Evolutionary conservation across 2,888 invertebrate species (phyloP).

Genomic region (Tipula lateralis): DNA sequence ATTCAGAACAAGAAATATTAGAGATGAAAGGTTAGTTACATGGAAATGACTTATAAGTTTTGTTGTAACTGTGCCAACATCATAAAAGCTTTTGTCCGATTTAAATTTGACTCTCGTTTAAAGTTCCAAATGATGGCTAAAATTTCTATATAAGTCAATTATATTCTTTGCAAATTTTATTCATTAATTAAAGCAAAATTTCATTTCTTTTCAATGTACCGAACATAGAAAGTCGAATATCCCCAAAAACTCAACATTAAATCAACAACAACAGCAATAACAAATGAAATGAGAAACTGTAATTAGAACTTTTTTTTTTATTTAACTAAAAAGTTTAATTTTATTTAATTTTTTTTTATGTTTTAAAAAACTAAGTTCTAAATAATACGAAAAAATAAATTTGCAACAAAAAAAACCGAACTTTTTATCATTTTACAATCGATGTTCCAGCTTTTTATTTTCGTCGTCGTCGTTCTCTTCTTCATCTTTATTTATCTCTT

Average conservation of each 20-base stretch:
- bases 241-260: neutral
- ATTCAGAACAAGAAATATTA: too few species aligned
- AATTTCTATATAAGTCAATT: neutral
- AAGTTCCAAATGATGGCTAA: neutral
- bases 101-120: neutral
- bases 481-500: neutral
- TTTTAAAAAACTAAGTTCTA: neutral
- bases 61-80: too few species aligned
- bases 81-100: too few species aligned
- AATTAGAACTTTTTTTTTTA: neutral
- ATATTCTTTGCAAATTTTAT: neutral
- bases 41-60: too few species aligned
- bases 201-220: neutral
- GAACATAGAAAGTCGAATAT: neutral
- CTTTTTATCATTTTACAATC: conserved; percentile 7
- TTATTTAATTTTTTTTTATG: neutral
- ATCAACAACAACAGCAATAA: neutral
- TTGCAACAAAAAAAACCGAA: neutral
- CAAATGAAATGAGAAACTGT: neutral
- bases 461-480: neutral
- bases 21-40: too few species aligned
- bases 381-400: neutral
- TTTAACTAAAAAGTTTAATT: neutral
- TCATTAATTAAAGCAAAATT: neutral
- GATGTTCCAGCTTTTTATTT: neutral